Percentiles rank a stretch among this genome's conserved stretches.
These are phyloP conservation scores for Apis dorsata DNA, from an alignment of 1,140 invertebrate genomes.

Conservation along the genomic window DNA sequence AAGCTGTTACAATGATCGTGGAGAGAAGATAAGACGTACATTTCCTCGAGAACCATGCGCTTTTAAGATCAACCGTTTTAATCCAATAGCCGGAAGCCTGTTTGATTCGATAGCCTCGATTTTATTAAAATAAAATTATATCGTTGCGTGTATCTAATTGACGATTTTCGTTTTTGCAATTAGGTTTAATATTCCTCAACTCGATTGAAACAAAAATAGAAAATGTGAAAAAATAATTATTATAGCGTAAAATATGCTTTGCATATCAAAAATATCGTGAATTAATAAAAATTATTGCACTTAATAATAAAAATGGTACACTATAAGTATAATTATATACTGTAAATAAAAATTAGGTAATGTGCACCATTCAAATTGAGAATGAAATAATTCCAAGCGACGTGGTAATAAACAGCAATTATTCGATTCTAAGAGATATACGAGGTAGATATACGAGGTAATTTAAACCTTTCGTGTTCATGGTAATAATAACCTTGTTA, in stretches of 20 bases:
- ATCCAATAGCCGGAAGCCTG: background rate
- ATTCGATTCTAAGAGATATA: slow-evolving; percentile 36
- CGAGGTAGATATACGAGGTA: slow-evolving; percentile 29
- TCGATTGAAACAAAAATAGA: too few relatives aligned
- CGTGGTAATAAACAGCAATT: slow-evolving; percentile 26
- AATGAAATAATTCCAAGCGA: background rate
- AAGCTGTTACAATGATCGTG: background rate
- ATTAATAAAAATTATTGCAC: too few relatives aligned
- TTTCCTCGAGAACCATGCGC: slow-evolving; percentile 1
- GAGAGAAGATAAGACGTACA: slow-evolving; percentile 29
- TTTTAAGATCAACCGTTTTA: slow-evolving; percentile 13
- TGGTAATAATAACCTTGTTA: slow-evolving; percentile 32
- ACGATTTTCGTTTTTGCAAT: too few relatives aligned
- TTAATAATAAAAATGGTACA: too few relatives aligned
- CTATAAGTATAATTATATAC: too few relatives aligned
- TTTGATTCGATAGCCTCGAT: background rate
- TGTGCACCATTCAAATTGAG: background rate
- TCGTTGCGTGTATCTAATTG: background rate
- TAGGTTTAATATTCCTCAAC: too few relatives aligned
- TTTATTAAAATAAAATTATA: background rate
- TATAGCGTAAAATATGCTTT: background rate
- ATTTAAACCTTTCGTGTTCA: slow-evolving; percentile 29
- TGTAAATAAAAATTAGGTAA: slow-evolving; percentile 17
- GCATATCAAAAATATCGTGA: background rate
- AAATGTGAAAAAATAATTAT: background rate